These are phyloP conservation scores for Prochilodus magdalenae DNA, from an alignment of 2,113 vertebrate species.

Conservation along the genomic window DNA sequence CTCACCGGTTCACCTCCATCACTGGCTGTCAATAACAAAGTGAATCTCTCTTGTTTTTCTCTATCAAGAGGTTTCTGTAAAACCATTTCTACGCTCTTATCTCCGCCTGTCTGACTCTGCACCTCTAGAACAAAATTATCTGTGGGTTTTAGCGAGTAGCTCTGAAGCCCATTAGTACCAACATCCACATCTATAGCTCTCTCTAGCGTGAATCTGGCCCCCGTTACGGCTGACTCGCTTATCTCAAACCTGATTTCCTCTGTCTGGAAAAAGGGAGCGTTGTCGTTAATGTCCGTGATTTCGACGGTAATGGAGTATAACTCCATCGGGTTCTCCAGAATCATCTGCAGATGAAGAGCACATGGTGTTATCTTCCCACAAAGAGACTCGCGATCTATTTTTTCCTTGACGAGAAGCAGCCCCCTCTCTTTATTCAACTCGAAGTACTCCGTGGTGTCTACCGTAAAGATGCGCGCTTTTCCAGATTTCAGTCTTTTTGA, in stretches of 20 bases:
- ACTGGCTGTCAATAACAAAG: conserved; percentile 60
- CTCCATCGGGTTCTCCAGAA: conserved; percentile 70
- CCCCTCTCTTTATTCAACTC: conserved; percentile 63
- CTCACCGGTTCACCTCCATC: conserved; percentile 65
- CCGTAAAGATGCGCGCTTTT: conserved; percentile 64
- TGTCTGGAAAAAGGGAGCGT: conserved; percentile 45
- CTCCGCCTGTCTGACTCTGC: conserved; percentile 51
- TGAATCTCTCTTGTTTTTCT: conserved; percentile 61
- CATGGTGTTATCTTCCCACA: conserved; percentile 50
- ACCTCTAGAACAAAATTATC: conserved; percentile 56
- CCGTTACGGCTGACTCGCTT: conserved; percentile 49
- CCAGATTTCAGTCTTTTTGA: conserved; percentile 60
- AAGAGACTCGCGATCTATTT: conserved; percentile 63
- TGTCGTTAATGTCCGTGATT: conserved; percentile 53
- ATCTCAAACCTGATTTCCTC: conserved; percentile 59
- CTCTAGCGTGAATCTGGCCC: conserved; percentile 65
- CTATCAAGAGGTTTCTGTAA: conserved; percentile 63
- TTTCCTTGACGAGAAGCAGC: conserved; percentile 57
- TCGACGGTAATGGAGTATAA: conserved; percentile 65
- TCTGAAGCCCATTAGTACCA: conserved; percentile 58
- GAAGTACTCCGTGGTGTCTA: conserved; percentile 64
- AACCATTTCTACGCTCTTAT: conserved; percentile 60
- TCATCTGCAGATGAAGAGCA: conserved; percentile 59
- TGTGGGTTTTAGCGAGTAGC: conserved; percentile 55
- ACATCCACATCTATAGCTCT: conserved; percentile 64